These are phyloP conservation scores for Mola mola DNA, from an alignment of 2,113 vertebrate species.

Conservation along the genomic window DNA sequence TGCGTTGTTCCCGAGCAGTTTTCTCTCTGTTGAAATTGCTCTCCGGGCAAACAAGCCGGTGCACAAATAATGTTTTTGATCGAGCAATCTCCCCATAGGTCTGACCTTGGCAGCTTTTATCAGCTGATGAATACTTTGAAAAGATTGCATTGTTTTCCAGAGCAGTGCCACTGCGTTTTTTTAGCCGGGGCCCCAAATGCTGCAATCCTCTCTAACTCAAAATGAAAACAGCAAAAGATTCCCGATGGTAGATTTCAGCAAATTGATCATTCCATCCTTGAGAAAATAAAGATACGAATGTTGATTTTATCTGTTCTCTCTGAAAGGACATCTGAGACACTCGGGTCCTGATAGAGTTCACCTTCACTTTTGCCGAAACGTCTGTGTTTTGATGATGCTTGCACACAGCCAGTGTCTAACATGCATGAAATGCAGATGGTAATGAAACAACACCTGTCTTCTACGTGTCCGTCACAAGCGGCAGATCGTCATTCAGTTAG, in stretches of 20 bases:
- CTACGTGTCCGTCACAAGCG: no score
- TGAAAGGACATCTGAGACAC: slow-evolving; percentile 47
- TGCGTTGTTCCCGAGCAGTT: slow-evolving; percentile 21
- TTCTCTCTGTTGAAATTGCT: slow-evolving; percentile 44
- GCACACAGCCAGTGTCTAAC: background rate
- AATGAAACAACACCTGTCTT: no score
- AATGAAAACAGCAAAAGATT: slow-evolving; percentile 31
- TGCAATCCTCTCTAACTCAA: slow-evolving; percentile 39
- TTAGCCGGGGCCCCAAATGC: slow-evolving; percentile 10
- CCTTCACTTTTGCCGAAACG: background rate
- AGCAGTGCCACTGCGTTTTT: slow-evolving; percentile 10
- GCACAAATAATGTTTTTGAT: slow-evolving; percentile 60
- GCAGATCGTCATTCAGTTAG: no score
- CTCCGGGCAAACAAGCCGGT: slow-evolving; percentile 38
- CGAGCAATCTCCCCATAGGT: slow-evolving; percentile 52
- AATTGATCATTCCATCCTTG: slow-evolving; percentile 40
- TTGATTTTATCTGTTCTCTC: slow-evolving; percentile 44
- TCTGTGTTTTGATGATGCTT: no score
- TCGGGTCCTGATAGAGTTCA: background rate
- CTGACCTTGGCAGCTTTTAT: slow-evolving; percentile 77
- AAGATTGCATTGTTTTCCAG: slow-evolving; percentile 65
- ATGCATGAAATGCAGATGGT: background rate
- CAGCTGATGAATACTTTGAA: slow-evolving; percentile 69
- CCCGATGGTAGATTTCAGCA: slow-evolving; percentile 55
- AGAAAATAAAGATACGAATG: slow-evolving; percentile 37